These are phyloP conservation scores for Phylloscopus whistleri DNA, from an alignment of 2,113 vertebrate species.

Conservation along the genomic window DNA sequence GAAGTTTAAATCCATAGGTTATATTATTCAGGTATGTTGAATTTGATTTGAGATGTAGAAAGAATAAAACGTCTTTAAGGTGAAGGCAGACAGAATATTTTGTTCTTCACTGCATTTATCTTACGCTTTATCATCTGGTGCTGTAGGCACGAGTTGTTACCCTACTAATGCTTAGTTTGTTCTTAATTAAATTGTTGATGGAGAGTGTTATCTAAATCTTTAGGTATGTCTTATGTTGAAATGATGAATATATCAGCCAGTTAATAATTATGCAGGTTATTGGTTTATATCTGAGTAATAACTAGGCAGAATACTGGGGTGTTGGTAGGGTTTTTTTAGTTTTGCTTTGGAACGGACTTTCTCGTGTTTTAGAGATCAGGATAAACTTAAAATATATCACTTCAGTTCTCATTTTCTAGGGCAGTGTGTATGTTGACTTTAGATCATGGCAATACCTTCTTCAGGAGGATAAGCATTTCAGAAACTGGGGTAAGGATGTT, in stretches of 20 bases:
- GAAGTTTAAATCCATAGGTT: background rate
- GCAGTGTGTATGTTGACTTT: background rate
- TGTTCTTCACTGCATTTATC: background rate
- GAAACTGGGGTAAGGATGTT: background rate
- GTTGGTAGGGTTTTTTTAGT: accelerated
- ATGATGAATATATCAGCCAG: background rate
- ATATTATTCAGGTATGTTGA: background rate
- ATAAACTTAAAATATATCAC: background rate
- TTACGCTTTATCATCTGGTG: background rate
- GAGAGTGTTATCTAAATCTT: background rate
- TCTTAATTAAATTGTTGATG: conserved; percentile 3
- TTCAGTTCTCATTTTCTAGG: background rate
- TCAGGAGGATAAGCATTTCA: background rate
- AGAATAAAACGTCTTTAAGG: background rate
- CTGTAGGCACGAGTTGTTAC: background rate
- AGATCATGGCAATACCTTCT: background rate
- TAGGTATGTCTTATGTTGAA: background rate
- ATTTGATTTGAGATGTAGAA: background rate
- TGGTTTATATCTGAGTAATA: background rate
- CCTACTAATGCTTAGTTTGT: background rate
- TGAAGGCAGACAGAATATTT: background rate
- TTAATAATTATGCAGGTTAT: background rate
- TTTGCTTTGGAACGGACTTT: background rate
- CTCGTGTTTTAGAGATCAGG: background rate
- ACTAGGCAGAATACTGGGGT: background rate